Percentiles rank a stretch among this genome's conserved stretches.
Conservation (phyloP, 2,888 invertebrate genomes). For the Isoperla grammatica region DNA sequence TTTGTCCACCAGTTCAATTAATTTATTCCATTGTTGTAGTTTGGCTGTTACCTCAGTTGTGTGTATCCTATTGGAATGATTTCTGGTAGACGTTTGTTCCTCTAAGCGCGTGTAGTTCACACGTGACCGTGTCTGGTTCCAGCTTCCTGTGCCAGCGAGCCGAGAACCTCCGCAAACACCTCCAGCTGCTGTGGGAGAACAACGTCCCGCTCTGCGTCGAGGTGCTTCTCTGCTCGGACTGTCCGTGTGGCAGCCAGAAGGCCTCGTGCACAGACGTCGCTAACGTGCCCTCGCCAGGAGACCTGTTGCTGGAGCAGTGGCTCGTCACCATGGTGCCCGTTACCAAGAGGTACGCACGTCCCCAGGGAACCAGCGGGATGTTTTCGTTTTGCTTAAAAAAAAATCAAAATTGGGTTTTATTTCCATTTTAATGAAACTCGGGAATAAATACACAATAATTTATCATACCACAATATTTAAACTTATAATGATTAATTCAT, state of each 20-base stretch:
- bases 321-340: slow-evolving; percentile 56
- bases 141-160: slow-evolving; percentile 51
- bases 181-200: slow-evolving; percentile 62
- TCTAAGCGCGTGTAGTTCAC: background rate
- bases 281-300: slow-evolving; percentile 47
- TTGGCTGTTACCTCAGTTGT: too few relatives aligned
- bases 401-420: background rate
- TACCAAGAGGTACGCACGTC: slow-evolving; percentile 49
- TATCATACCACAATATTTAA: too few relatives aligned
- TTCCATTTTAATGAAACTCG: background rate
- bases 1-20: too few relatives aligned
- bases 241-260: slow-evolving; percentile 49
- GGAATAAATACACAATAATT: too few relatives aligned
- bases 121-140: slow-evolving; percentile 15
- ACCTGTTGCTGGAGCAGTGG: slow-evolving; percentile 72
- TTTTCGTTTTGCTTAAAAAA: background rate
- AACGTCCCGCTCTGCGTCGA: slow-evolving; percentile 73
- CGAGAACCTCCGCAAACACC: slow-evolving; percentile 49
- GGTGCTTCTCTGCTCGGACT: slow-evolving; percentile 69
- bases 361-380: background rate
- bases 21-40: too few relatives aligned
- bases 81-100: too few relatives aligned
- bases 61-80: too few relatives aligned
- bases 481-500: too few relatives aligned
- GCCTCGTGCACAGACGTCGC: slow-evolving; percentile 41